A percentile compares a stretch with the other conserved stretches of the same genome.
Evolutionary conservation across 2,888 invertebrate species (phyloP).

Genomic region (Cheilosia urbana): DNA sequence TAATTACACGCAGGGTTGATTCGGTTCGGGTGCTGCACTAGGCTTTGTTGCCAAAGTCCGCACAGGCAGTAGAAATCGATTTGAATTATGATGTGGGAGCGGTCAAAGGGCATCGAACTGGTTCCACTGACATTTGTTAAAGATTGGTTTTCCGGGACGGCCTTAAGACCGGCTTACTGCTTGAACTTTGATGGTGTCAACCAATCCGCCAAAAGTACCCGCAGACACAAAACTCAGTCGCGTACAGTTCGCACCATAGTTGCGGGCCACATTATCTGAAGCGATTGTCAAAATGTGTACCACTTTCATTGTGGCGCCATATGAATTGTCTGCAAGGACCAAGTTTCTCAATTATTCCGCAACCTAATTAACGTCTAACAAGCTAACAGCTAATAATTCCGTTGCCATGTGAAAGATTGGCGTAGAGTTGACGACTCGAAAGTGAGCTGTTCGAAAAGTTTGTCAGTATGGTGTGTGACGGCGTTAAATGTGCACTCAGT

Average conservation of each 20-base stretch:
- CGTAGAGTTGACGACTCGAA: slow-evolving; percentile 17
- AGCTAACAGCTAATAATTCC: slow-evolving; percentile 56
- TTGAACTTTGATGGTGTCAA: too few relatives aligned
- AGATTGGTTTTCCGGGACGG: too few relatives aligned
- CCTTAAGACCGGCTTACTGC: too few relatives aligned
- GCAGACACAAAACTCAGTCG: background rate
- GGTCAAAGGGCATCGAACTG: too few relatives aligned
- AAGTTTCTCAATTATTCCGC: slow-evolving; percentile 59
- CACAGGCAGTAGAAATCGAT: too few relatives aligned
- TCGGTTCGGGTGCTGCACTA: too few relatives aligned
- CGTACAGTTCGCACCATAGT: background rate
- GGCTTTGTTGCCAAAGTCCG: too few relatives aligned
- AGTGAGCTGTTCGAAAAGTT: slow-evolving; percentile 29
- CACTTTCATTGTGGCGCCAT: slow-evolving; percentile 1
- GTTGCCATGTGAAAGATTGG: slow-evolving; percentile 33
- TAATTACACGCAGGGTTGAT: slow-evolving; percentile 51
- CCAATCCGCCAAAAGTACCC: too few relatives aligned
- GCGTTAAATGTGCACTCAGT: background rate
- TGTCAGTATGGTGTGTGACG: background rate
- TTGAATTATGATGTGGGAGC: too few relatives aligned
- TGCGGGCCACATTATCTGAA: slow-evolving; percentile 1
- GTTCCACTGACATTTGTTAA: too few relatives aligned
- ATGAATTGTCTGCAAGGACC: slow-evolving; percentile 36
- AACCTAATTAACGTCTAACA: slow-evolving; percentile 63
- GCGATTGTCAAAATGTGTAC: background rate